phyloP scores from a whole-genome alignment of 2,797 vertebrate species.

The Pachyuromys duprasi region DNA sequence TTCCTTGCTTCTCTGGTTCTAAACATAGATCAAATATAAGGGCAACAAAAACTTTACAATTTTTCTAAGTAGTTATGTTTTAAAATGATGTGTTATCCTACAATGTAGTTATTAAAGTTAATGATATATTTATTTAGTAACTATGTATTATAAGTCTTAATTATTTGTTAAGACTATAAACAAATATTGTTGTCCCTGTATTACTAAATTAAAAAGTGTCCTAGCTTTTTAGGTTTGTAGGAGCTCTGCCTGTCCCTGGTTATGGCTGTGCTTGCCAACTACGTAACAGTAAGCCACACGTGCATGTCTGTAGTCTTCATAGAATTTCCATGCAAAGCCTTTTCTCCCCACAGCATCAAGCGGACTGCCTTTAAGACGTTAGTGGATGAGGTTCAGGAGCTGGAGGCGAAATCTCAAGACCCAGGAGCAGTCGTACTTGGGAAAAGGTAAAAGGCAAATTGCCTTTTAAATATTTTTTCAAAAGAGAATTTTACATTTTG shows the following conservation, averaged over 20 bases:
- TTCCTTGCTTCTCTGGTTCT: constrained; percentile 5
- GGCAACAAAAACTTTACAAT: constrained; percentile 24
- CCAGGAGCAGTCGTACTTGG: constrained; percentile 97
- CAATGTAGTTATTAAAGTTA: not conserved
- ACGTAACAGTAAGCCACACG: not conserved
- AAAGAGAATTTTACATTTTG: not conserved
- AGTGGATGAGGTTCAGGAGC: constrained; percentile 98
- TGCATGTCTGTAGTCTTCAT: not conserved
- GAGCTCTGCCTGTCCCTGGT: not conserved
- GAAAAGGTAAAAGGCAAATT: constrained; percentile 91
- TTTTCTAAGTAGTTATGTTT: constrained; percentile 56
- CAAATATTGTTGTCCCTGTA: not conserved
- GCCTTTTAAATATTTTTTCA: not conserved
- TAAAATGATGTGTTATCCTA: constrained; percentile 30
- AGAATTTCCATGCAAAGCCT: not conserved
- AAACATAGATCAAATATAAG: constrained; percentile 32
- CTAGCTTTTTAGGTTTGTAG: not conserved
- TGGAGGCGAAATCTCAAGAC: constrained; percentile 97
- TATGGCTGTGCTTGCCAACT: not conserved
- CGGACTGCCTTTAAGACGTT: constrained; percentile 96
- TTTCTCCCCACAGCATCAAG: constrained; percentile 90
- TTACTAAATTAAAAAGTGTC: not conserved
- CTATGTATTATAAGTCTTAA: constrained; percentile 37
- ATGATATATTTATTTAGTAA: constrained; percentile 23
- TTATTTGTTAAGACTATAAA: constrained; percentile 19